Base-by-base conservation (phyloP, 2,888 invertebrate genomes). In the Andricus curvator region DNA sequence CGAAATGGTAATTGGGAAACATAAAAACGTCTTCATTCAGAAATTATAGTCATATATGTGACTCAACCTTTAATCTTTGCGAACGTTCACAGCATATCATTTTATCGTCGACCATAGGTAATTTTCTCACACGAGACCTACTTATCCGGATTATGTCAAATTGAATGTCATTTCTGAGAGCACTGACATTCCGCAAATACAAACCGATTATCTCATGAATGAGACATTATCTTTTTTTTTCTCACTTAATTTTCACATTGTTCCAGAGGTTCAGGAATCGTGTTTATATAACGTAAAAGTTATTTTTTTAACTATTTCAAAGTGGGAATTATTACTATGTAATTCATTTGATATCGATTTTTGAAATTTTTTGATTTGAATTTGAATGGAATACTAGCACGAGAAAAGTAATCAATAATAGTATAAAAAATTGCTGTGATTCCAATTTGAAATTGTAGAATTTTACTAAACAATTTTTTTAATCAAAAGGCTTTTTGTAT, bases 91-190 rank as follows among this genome's bases (percentile, higher is more conserved):
- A 56, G 51, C 51, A 33, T 56, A 74, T 74, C n/a, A 56, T 74
- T 56, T 74, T 56, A 51, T 51, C 33, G 29, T 74, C 44, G 9
- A 70, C 29, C 51, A 29, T 17, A 29, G 74, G 74, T 29, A 56
- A 74, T 74, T 56, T 74, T 56, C 74, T 74, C 74, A 74, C 74
- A 74, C 33, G 51, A 74, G 56, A 74, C 74, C 51, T 74, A 74
- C 74, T 74, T 56, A 74, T 56, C 51, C 51, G 56, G 74, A 56
- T 74, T 74, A 56, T 74, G 74, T 74, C 74, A 74, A 74, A 74
- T 15, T 33, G 51, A 51, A 56, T 6, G n/a, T 56, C 51, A 56
- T 74, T 74, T 33, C 74, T 56, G 33, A 56, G 51, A n/a, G 29
- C 74, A 56, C 13, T 74, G 56, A 74, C 74, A 74, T 74, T 74